A percentile compares a stretch with the other conserved stretches of the same genome.
Conservation (phyloP, 2,888 invertebrate genomes). For the Tridacna gigas region DNA sequence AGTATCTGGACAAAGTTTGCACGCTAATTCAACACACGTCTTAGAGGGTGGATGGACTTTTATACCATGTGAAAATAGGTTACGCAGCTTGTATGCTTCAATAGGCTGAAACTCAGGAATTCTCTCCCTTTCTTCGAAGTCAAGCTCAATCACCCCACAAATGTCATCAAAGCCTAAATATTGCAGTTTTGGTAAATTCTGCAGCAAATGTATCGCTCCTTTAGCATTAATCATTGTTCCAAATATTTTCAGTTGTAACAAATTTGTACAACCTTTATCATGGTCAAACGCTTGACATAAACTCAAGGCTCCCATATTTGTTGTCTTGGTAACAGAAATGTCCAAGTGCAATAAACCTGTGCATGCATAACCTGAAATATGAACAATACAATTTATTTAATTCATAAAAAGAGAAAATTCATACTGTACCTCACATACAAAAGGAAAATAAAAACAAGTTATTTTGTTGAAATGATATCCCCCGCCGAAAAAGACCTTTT, state of each 20-base stretch:
- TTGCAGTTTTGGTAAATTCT: slow-evolving; percentile 40
- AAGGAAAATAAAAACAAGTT: too few species aligned
- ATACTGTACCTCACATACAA: too few species aligned
- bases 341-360: slow-evolving; percentile 39
- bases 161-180: slow-evolving; percentile 56
- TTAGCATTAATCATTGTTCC: slow-evolving; percentile 40
- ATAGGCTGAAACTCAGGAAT: not conserved
- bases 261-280: slow-evolving; percentile 44
- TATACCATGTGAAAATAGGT: slow-evolving; percentile 34
- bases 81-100: slow-evolving; percentile 29
- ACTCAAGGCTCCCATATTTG: slow-evolving; percentile 57
- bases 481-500: too few species aligned
- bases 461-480: too few species aligned
- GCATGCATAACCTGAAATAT: slow-evolving; percentile 42
- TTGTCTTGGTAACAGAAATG: slow-evolving; percentile 35
- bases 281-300: slow-evolving; percentile 43
- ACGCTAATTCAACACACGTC: slow-evolving; percentile 38
- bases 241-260: slow-evolving; percentile 36
- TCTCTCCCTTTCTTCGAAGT: slow-evolving; percentile 11
- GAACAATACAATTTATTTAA: not conserved
- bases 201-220: slow-evolving; percentile 49
- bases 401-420: too few species aligned
- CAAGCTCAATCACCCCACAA: slow-evolving; percentile 43
- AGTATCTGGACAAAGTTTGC: slow-evolving; percentile 34
- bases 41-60: slow-evolving; percentile 19